Base-by-base conservation (phyloP, 2,888 invertebrate genomes). In the Trypoxylon attenuatum region DNA sequence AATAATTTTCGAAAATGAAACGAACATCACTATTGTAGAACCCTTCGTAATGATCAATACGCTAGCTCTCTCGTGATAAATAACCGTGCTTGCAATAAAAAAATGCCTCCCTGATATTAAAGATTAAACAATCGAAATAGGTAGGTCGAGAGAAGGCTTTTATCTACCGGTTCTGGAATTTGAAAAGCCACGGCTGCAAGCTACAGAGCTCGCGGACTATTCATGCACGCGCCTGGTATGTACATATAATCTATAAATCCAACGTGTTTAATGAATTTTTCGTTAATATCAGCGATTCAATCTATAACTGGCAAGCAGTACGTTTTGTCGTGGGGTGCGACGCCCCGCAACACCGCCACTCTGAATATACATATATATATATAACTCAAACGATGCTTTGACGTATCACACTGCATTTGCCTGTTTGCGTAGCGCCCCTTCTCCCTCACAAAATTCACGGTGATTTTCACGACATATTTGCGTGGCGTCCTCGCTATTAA, bases 231-330 rank as follows among this genome's bases (percentile, higher is more conserved):
- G 56, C 47, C 64, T 57, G n/a, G n/a, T n/a, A n/a, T n/a, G n/a
- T n/a, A n/a, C n/a, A n/a, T 63, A 76, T 76, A 71, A 76, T 76
- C 71, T 76, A 76, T 76, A 76, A 76, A 76, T 73, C 70, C 58
- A 59, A 50, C 58, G 69, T 67, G 67, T 77, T 80, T 77, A 78
- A 80, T 81, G 73, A 77, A 80, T 79, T 81, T 81, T 79, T 73
- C 71, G 73, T 69, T 67, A 72, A 81, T 73, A 79, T 79, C 76
- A 55, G 63, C 77, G 55, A 75, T 81, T 78, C 74, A 74, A 79
- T 80, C 71, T 79, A 62, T 69, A 71, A 77, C 77, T 69, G 65
- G 72, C 49, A 64, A 55, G 29, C 55, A 52, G 47, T 47, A 46
- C 38, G 64, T 70, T 69, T 74, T 70, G 72, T 72, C 71, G 33